Conservation (phyloP, 37 sponge, comb jelly and placozoan species). For the Eunapius fragilis region DNA sequence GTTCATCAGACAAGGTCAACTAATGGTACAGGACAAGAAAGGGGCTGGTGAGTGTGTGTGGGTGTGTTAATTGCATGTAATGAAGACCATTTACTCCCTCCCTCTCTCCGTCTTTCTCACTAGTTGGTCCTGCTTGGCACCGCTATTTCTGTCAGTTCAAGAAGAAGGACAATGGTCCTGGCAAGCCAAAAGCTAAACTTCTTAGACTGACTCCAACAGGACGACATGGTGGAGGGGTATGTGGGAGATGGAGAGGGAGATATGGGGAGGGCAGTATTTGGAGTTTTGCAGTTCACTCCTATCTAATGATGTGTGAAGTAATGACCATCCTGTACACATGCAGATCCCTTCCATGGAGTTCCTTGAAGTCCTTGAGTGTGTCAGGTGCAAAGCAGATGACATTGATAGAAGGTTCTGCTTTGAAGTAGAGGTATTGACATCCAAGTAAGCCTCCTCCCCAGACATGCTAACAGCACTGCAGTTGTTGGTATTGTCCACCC, state of each 20-base stretch:
- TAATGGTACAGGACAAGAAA: constrained; percentile 77
- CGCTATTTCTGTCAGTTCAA: constrained; percentile 81
- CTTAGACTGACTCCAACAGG: constrained; percentile 43
- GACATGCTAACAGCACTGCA: background rate
- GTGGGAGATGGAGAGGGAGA: background rate
- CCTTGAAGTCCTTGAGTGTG: constrained; percentile 69
- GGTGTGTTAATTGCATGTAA: too few relatives aligned
- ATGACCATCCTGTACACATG: background rate
- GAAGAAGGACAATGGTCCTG: constrained; percentile 39
- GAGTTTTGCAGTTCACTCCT: too few relatives aligned
- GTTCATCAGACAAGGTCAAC: constrained; percentile 70
- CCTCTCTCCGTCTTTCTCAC: background rate
- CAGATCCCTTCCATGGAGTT: constrained; percentile 54
- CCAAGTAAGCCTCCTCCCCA: constrained; percentile 2
- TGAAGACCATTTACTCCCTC: background rate
- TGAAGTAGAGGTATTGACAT: constrained; percentile 59
- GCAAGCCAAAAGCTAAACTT: constrained; percentile 23
- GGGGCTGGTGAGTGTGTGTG: background rate
- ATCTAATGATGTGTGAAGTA: too few relatives aligned
- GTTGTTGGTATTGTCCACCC: too few relatives aligned
- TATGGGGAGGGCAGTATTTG: too few relatives aligned
- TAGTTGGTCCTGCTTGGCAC: constrained; percentile 38
- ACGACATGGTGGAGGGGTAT: constrained; percentile 38
- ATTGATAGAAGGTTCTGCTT: constrained; percentile 89
- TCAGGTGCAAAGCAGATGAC: constrained; percentile 75